Base-by-base conservation (phyloP, 2,888 invertebrate species). In the Lepidocyrtoides sp. region DNA sequence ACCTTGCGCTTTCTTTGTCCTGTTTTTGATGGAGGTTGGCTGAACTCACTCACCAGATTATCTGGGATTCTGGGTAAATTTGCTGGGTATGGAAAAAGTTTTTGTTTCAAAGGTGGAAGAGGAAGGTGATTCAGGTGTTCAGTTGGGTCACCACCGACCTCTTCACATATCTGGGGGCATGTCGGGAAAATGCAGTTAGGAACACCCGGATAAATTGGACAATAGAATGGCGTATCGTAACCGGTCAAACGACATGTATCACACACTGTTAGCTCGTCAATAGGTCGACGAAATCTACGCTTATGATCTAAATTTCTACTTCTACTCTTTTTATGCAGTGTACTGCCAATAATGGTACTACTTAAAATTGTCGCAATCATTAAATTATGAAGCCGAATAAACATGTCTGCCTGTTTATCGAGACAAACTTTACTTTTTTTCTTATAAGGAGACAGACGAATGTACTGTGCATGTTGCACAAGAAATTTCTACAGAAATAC, bases 151-250 rank as follows among this genome's bases (percentile, higher is more conserved):
- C 44, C 72, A 36, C 72, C 72, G 7, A 17, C 0, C 4, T 77
- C 77, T 8, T 79, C 87, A 63, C 87, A 87, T 7, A 29, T 12
- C 66, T 87, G 63, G 8, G 87, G 87, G 29, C 87, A 87, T 3
- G 0, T 41, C 32, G 77, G 63, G 8, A 44, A 23, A 12, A 48
- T 63, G 32, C 87, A 87, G n/a, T 87, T 77, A 7, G 60, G 44
- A 57, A 87, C 32, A 12, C 48, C 20, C 5, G 60, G 63, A 2
- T 87, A 29, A 1, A 87, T 63, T 0, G 87, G 36, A 32, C 79
- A 87, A 17, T 87, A 87, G 29, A 48, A 87, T 7, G 87, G 87
- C 5, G 51, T 79, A n/a, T 75, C 48, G n/a, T 75, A 26, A 2
- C 2, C 0, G 10, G 2, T 75, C 48, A 48, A n/a, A 5, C 23